Base-by-base conservation (phyloP, 2,113 vertebrate species). In the Pomatostomus ruficeps region DNA sequence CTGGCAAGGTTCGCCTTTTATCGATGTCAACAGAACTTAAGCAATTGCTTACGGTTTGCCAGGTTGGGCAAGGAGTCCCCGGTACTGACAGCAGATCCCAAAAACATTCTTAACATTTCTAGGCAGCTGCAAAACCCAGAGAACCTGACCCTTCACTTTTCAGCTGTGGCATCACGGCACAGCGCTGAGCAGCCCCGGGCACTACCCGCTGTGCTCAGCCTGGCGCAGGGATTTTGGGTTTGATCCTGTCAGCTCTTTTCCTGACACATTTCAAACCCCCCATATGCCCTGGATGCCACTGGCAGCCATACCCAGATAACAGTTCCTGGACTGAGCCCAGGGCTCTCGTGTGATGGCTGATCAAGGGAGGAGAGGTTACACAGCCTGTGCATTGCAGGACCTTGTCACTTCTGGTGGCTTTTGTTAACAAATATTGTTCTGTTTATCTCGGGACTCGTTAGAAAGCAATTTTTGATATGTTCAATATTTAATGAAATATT, bases 401-500 rank as follows among this genome's bases (percentile, higher is more conserved):
- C 52, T 45, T 21, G n/a, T 63, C 90, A 80, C 68, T 85, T 80
- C 61, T 21, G 36, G 89, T 48, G 81, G 86, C 86, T 93, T 95
- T 88, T 96, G 89, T 95, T 96, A 96, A 90, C 97, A 96, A 97
- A 95, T 95, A 96, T 82, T 93, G 84, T 89, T 96, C 86, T 94
- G 89, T 96, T 97, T 97, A 96, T 93, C 88, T 91, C 45, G 35
- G 91, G 95, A 97, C 89, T 96, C 85, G 73, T 96, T 97, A 97
- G 95, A 96, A 97, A 97, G 95, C 93, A 93, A 93, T 97, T 98
- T 97, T 92, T 94, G 96, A 96, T 91, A 79, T 49, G 93, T 83
- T 97, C 84, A 96, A 97, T 98, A 97, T 97, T 97, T 97, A 96
- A 98, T 97, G 72, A 74, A 88, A 95, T 95, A 97, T 94, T 97